Evolutionary conservation across 2,888 invertebrate species (phyloP), one percentile per base, ranked within the genome.

Genomic region (Xanthia icteritia): DNA sequence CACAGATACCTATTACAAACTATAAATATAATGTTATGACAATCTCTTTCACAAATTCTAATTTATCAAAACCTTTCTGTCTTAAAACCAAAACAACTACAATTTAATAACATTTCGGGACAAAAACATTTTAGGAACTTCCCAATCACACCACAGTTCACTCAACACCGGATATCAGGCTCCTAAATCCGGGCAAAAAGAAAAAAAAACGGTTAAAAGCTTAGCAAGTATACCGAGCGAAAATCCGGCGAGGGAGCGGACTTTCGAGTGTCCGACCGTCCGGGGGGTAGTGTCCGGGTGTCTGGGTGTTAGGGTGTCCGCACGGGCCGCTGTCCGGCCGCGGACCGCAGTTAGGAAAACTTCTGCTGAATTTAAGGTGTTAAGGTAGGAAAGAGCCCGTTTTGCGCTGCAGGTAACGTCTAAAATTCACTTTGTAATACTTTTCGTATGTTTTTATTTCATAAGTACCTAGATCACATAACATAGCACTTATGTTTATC

Each of bases 191-290:
- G 67, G 54, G n/a, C 36, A 69, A 86, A 78, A 74, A 75, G 45
- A 77, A 79, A 81, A 48, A 68, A 65, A 71, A 69, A 45, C 48
- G 23, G 45, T 77, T 80, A 79, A 86, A 87, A 87, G 88, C 86
- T 87, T 75, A 73, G 78, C 77, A 77, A 83, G 85, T 80, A 70
- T 54, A 70, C 76, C 36, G 64, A 68, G 72, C 76, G 51, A 1
- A 45, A 78, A 78, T 69, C 58, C 78, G 68, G 27, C 11, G 51
- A 61, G 60, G 6, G 68, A 71, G 39, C 42, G 39, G 17, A 17
- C 56, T 64, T 54, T 67, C 65, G 63, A 39, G 63, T 73, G 76
- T 76, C 75, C 61, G 77, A 27, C n/a, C 45, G 58, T 68, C 64
- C 58, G 77, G 60, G 27, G 8, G 23, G 74, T 36, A 61, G 67